phyloP scores from a whole-genome alignment of 2,888 invertebrate species.

The Stomorhina lunata region DNA sequence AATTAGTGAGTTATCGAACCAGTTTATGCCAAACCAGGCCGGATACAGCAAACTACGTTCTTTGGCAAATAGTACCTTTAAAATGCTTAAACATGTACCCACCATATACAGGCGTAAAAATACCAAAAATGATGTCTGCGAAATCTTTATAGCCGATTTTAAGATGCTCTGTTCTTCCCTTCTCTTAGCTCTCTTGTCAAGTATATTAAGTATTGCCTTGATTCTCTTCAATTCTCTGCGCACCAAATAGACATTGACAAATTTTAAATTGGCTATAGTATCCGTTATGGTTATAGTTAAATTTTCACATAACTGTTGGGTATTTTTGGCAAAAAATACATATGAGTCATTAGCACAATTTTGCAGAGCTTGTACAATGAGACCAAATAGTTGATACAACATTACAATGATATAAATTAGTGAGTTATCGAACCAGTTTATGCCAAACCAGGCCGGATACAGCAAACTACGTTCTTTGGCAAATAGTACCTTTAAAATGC shows the following conservation, averaged over 20 bases:
- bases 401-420: constrained; percentile 67
- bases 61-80: constrained; percentile 68
- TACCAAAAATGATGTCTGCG: constrained; percentile 69
- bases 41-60: constrained; percentile 73
- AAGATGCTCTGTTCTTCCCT: constrained; percentile 68
- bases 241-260: constrained; percentile 73
- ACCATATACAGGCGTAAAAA: constrained; percentile 72
- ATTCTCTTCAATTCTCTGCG: constrained; percentile 70
- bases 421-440: constrained; percentile 71
- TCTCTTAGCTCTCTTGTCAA: constrained; percentile 66
- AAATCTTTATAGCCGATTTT: constrained; percentile 65
- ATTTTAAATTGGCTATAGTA: constrained; percentile 74
- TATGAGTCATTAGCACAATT: constrained; percentile 76
- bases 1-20: constrained; percentile 67
- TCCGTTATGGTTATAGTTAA: constrained; percentile 76
- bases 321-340: constrained; percentile 69
- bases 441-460: constrained; percentile 76
- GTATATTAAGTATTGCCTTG: constrained; percentile 62
- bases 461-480: constrained; percentile 69
- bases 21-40: constrained; percentile 76
- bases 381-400: constrained; percentile 72
- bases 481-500: constrained; percentile 70
- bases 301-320: constrained; percentile 74
- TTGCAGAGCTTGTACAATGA: constrained; percentile 74
- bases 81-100: constrained; percentile 71